A percentile compares a stretch with the other conserved stretches of the same genome.
These are phyloP conservation scores for Sebastes diaconus DNA, from an alignment of 2,797 vertebrate genomes.

Conservation along the genomic window DNA sequence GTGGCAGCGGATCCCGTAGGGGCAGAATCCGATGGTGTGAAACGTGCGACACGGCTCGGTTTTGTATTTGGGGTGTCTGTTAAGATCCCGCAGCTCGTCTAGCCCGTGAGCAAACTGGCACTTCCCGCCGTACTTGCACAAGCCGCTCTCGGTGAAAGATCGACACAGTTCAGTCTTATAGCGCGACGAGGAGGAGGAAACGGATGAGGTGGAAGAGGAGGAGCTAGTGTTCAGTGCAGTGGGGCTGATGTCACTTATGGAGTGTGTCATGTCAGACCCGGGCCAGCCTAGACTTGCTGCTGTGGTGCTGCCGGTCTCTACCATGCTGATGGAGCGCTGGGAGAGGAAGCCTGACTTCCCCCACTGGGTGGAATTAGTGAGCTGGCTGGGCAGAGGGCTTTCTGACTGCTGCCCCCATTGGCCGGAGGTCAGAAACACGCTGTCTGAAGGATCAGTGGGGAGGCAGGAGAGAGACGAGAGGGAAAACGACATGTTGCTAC, in stretches of 20 bases:
- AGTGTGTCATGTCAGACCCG: slow-evolving; percentile 25
- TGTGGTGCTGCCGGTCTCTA: slow-evolving; percentile 62
- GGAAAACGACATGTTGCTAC: slow-evolving; percentile 49
- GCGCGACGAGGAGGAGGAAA: slow-evolving; percentile 73
- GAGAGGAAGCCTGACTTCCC: slow-evolving; percentile 60
- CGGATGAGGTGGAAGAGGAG: slow-evolving; percentile 41
- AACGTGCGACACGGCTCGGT: slow-evolving; percentile 86
- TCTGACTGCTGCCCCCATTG: slow-evolving; percentile 65
- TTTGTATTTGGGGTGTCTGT: slow-evolving; percentile 86
- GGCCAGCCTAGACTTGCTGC: slow-evolving; percentile 61
- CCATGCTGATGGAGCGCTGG: slow-evolving; percentile 77
- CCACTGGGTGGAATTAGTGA: slow-evolving; percentile 46
- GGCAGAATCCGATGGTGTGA: slow-evolving; percentile 87
- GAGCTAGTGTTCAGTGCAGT: slow-evolving; percentile 41
- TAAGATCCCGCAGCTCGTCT: slow-evolving; percentile 83
- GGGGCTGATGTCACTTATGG: slow-evolving; percentile 55
- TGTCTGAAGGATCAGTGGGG: slow-evolving; percentile 47
- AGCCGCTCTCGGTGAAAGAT: slow-evolving; percentile 82
- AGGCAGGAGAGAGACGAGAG: slow-evolving; percentile 62
- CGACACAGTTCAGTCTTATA: slow-evolving; percentile 89
- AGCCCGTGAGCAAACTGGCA: slow-evolving; percentile 87
- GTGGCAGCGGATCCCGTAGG: slow-evolving; percentile 87
- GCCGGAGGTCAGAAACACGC: slow-evolving; percentile 41
- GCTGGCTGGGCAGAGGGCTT: slow-evolving; percentile 37
- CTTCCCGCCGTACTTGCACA: slow-evolving; percentile 86